Conservation (phyloP, 1,140 invertebrate genomes). For the Mesaphorura yosii region DNA sequence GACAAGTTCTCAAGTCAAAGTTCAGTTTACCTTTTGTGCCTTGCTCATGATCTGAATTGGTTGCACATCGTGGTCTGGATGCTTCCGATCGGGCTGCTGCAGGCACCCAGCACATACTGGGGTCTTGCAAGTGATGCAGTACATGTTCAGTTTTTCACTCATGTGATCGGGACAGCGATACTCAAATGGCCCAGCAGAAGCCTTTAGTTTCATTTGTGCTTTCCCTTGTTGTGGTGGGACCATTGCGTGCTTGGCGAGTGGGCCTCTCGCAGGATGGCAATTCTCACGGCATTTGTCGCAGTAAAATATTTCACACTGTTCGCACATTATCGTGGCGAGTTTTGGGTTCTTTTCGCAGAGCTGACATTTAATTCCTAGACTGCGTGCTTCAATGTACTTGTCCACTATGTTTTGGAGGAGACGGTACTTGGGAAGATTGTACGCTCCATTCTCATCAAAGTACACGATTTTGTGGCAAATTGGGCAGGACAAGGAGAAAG, state of each 20-base stretch:
- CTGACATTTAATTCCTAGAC: conserved; percentile 73
- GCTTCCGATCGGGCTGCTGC: conserved; percentile 64
- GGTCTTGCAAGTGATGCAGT: conserved; percentile 78
- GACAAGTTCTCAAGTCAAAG: too few relatives aligned
- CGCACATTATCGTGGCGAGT: conserved; percentile 77
- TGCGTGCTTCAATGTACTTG: conserved; percentile 63
- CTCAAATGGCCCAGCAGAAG: conserved; percentile 20
- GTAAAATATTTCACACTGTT: conserved; percentile 92
- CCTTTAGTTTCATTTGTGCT: conserved; percentile 22
- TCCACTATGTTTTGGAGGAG: conserved; percentile 90
- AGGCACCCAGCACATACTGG: conserved; percentile 77
- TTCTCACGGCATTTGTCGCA: conserved; percentile 81
- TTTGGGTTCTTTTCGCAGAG: conserved; percentile 74
- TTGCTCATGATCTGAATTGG: conserved; percentile 79
- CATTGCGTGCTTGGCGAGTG: conserved; percentile 80
- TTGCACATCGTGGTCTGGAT: conserved; percentile 76
- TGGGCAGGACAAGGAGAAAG: conserved; percentile 67
- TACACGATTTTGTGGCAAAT: conserved; percentile 77
- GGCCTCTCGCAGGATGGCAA: conserved; percentile 83
- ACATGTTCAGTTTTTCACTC: conserved; percentile 67
- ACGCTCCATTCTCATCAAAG: conserved; percentile 85
- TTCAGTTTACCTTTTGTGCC: conserved; percentile 77
- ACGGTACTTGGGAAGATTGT: conserved; percentile 79
- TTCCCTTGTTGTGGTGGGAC: conserved; percentile 45
- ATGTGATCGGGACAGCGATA: conserved; percentile 62